Percentiles rank a stretch among this genome's conserved stretches.
Conservation (phyloP, 2,113 vertebrate genomes). For the Nyctereutes procyonoides region DNA sequence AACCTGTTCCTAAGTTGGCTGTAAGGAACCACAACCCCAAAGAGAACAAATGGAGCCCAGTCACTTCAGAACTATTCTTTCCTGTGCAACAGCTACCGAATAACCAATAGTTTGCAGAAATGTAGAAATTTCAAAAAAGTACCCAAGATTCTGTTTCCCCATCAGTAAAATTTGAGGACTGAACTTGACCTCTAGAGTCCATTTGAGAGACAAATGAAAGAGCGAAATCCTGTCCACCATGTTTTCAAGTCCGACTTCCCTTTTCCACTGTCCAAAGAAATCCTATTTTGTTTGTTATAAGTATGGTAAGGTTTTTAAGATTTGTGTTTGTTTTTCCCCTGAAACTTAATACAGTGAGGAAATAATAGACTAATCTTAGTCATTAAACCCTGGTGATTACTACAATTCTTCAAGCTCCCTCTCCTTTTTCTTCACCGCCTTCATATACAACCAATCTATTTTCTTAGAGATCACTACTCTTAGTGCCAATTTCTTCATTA, state of each 20-base stretch:
- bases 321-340: neutral
- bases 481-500: neutral
- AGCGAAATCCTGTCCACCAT: neutral
- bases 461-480: neutral
- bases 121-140: neutral
- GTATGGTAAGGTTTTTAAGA: neutral
- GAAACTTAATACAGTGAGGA: neutral
- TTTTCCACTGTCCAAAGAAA: neutral
- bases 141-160: neutral
- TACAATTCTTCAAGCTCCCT: neutral
- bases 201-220: neutral
- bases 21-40: neutral
- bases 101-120: neutral
- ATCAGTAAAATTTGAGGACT: neutral
- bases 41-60: neutral
- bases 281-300: neutral
- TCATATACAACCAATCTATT: neutral
- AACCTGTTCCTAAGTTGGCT: neutral
- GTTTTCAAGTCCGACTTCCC: neutral
- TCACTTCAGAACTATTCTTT: neutral
- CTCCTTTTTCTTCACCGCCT: neutral
- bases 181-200: neutral
- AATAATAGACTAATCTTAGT: neutral
- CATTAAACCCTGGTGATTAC: neutral
- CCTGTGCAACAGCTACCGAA: neutral